These are phyloP conservation scores for Dicrostonyx torquatus DNA, from an alignment of 2,797 vertebrate genomes.

Conservation along the genomic window DNA sequence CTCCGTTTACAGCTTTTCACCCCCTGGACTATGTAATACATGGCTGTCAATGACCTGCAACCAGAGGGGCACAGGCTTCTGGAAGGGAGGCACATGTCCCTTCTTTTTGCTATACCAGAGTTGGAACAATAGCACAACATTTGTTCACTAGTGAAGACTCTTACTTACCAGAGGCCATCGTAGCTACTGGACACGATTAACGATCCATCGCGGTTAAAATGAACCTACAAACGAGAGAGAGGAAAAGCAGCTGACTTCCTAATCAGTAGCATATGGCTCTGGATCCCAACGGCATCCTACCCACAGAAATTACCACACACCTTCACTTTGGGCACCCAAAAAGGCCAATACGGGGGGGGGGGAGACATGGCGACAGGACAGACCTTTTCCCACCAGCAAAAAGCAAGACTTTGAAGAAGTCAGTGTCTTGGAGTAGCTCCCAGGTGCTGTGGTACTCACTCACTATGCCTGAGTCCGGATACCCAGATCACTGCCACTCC, in stretches of 20 bases:
- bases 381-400: background rate
- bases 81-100: background rate
- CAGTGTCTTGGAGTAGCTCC: background rate
- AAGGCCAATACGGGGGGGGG: background rate
- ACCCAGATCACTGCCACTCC: background rate
- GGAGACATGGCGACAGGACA: accelerated
- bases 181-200: slow-evolving; percentile 99
- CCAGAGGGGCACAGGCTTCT: background rate
- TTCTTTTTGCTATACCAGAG: background rate
- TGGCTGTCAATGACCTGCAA: background rate
- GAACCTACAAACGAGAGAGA: slow-evolving; percentile 88
- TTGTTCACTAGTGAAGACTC: accelerated
- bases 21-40: background rate
- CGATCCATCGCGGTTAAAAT: slow-evolving; percentile 98
- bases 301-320: background rate
- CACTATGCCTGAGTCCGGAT: background rate
- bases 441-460: background rate
- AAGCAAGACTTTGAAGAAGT: background rate
- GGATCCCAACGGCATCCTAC: background rate
- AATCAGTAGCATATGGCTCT: accelerated
- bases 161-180: slow-evolving; percentile 96
- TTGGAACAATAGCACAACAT: background rate
- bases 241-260: background rate
- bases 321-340: background rate
- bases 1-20: background rate